These are phyloP conservation scores for Urocyon cinereoargenteus DNA, from an alignment of 2,797 vertebrate species.

Conservation along the genomic window DNA sequence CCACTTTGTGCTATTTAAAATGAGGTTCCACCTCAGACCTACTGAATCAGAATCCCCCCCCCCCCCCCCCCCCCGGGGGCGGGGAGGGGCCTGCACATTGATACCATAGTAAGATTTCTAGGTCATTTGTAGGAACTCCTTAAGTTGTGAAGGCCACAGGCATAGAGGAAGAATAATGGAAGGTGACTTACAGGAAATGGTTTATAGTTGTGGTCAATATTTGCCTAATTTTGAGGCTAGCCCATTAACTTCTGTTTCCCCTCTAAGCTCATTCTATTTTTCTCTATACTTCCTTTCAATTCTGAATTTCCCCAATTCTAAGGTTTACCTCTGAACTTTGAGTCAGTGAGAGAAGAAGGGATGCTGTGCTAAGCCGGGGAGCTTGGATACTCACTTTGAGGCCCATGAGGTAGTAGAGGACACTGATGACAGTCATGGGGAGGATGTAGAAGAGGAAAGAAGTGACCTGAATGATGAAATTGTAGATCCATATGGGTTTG, in stretches of 20 bases:
- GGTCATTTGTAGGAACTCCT: background rate
- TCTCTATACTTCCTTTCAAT: background rate
- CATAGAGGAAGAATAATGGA: background rate
- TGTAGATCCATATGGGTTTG: constrained; percentile 90
- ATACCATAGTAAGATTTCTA: background rate
- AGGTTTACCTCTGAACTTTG: background rate
- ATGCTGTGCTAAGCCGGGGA: background rate
- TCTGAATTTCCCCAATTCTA: background rate
- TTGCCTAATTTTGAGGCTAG: background rate
- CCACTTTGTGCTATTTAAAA: background rate
- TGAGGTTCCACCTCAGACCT: background rate
- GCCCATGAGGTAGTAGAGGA: constrained; percentile 90
- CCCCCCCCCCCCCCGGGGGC: too few species aligned
- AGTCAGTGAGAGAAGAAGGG: background rate
- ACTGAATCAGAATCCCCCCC: background rate
- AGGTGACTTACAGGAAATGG: background rate
- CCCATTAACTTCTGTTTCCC: background rate
- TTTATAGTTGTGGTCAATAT: background rate
- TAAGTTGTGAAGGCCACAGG: background rate
- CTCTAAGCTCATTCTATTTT: background rate
- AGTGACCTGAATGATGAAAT: constrained; percentile 88
- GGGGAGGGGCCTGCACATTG: background rate
- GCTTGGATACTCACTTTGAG: constrained; percentile 87
- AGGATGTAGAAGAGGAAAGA: constrained; percentile 89
- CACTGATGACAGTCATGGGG: constrained; percentile 89